Base-by-base conservation (phyloP, 2,888 invertebrate species). In the Balanococcus diminutus region DNA sequence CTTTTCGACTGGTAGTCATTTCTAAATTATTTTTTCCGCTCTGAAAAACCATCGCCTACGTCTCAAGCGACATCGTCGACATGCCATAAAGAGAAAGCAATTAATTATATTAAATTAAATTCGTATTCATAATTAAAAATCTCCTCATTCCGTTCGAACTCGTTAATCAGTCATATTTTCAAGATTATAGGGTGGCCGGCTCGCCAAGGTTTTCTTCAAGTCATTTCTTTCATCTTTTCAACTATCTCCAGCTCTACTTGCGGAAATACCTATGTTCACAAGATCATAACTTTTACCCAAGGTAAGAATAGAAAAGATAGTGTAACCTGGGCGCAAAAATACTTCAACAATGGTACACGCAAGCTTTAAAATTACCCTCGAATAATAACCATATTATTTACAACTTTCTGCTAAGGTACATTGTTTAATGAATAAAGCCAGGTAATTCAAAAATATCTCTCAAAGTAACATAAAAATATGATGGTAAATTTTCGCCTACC, bases 401-500 rank as follows among this genome's bases (percentile, higher is more conserved):
- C 11, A 75, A 75, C 25, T 75, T 75, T 75, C 75, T n/a, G 75
- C 75, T 16, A 75, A n/a, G 32, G 32, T 75, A 36, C 75, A 75
- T 75, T 75, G 75, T 75, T 75, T 75, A 75, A 75, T 75, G 75
- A 75, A 75, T 75, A 75, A 32, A 75, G 75, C 75, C n/a, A 5
- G 31, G 75, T 36, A 31, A 75, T 75, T 31, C 36, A 75, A 75
- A 75, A 75, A 32, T 75, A 75, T 75, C 75, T 75, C 75, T n/a
- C 31, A 75, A 61, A 75, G 75, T 75, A 75, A 75, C 75, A 75
- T 75, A 75, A 75, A 75, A 75, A 75, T 36, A 67, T 67, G 36
- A 32, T 36, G 75, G 75, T 75, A 36, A 75, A 75, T 75, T 75
- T 75, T 75, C 36, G 75, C 19, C 32, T 75, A 28, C 61, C 61